Percentiles rank a stretch among this genome's conserved stretches.
Conservation (phyloP, 2,113 vertebrate species). For the Pardalotus punctatus region DNA sequence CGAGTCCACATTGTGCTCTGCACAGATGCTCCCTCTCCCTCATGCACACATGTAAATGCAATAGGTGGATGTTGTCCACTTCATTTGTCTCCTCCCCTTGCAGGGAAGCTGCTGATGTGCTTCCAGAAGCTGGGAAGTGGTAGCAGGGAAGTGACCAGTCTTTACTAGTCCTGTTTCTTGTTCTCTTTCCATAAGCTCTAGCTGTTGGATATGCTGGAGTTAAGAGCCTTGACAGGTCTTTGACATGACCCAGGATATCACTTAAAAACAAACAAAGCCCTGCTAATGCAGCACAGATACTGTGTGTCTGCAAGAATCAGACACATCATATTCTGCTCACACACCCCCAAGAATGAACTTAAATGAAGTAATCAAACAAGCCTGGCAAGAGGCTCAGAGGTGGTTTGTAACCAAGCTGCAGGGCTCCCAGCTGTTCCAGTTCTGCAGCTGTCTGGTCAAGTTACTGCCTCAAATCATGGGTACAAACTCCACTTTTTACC, state of each 20-base stretch:
- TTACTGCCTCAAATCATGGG: background rate
- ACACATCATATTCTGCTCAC: background rate
- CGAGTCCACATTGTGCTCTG: background rate
- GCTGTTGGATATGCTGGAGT: background rate
- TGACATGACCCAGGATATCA: background rate
- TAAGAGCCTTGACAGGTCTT: background rate
- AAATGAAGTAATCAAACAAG: slow-evolving; percentile 1
- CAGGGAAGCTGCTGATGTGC: background rate
- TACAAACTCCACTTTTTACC: background rate
- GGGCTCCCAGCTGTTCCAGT: background rate
- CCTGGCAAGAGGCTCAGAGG: background rate
- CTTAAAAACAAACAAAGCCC: background rate
- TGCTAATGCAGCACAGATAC: background rate
- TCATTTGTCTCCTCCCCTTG: background rate
- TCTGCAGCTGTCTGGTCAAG: background rate
- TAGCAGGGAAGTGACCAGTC: background rate
- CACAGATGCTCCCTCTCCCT: background rate
- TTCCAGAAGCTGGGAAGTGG: background rate
- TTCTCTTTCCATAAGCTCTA: background rate
- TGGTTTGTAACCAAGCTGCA: background rate
- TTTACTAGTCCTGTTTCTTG: background rate
- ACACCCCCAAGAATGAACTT: background rate
- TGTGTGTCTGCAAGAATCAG: background rate
- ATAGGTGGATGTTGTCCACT: background rate
- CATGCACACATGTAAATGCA: background rate